Evolutionary conservation across 2,113 vertebrate species (phyloP), one percentile per base, ranked within the genome.

Genomic region (Rutilus rutilus): DNA sequence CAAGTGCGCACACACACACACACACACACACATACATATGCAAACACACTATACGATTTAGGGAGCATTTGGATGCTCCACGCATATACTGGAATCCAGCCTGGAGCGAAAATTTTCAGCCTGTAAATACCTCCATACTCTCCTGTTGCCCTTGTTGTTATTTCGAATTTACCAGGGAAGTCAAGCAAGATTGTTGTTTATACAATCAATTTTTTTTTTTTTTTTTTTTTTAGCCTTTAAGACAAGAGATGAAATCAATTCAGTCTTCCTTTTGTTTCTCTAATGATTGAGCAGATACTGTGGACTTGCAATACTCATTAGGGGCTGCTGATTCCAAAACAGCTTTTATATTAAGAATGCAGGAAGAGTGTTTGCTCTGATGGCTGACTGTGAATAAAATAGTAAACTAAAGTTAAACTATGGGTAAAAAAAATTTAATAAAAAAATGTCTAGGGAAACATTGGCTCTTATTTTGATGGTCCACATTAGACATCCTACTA

Each of bases 211-310:
- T 85, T 59, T 57, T n/a, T n/a, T n/a, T n/a, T n/a, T n/a, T n/a
- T n/a, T n/a, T n/a, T n/a, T n/a, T n/a, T n/a, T n/a, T 87, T 75
- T 87, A 85, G 78, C 85, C 69, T 82, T 83, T 77, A 57, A 77
- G 82, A 60, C 82, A 85, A 59, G 76, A 86, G 75, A 82, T 62
- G 17, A 83, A 86, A 82, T 81, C 60, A 74, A 74, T 79, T 86
- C 67, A 25, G 76, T 30, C 60, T 25, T n/a, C 86, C 52, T 52
- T 42, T 87, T 79, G 82, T 87, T 87, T 85, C 36, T 71, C 39
- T 78, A 59, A 85, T 71, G 73, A 89, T 87, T 79, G 30, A 84
- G 36, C 75, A 52, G 71, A 62, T 25, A 69, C 76, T 84, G 81
- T 54, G 75, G 59, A 71, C 52, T 45, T 42, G 57, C 60, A 76